phyloP scores from a whole-genome alignment of 2,113 vertebrate species.

The Sinocyclocheilus maitianheensis region DNA sequence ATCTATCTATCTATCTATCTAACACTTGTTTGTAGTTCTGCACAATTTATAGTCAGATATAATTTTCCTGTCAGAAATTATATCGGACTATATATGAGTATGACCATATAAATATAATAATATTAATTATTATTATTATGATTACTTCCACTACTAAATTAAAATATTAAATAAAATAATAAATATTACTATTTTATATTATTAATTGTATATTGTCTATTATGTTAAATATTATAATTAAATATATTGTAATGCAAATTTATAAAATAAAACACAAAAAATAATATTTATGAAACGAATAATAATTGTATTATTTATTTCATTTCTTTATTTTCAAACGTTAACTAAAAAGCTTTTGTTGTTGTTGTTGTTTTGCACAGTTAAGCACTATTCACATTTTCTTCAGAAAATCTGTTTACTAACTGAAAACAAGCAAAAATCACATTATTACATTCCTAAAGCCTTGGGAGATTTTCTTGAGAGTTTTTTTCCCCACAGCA shows the following conservation, averaged over 20 bases:
- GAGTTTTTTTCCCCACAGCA: neutral
- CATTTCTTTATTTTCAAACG: neutral
- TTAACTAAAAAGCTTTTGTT: neutral
- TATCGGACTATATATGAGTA: too few relatives aligned
- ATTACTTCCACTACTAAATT: neutral
- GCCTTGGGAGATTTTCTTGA: neutral
- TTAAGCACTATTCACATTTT: neutral
- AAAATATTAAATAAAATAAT: neutral
- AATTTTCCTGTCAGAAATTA: too few relatives aligned
- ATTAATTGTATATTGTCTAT: neutral
- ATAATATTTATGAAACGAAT: neutral
- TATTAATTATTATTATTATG: neutral
- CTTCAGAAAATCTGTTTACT: neutral
- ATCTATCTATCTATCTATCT: too few relatives aligned
- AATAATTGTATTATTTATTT: neutral
- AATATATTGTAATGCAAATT: too few relatives aligned
- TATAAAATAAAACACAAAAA: neutral
- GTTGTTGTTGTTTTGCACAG: neutral
- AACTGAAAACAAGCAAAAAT: neutral
- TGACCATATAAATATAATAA: too few relatives aligned
- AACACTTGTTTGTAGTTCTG: neutral
- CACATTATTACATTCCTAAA: neutral
- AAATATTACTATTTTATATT: neutral
- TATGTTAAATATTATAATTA: too few relatives aligned
- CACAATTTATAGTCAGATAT: too few relatives aligned